Conservation (phyloP, 2,888 invertebrate genomes). For the Acleris cristana region DNA sequence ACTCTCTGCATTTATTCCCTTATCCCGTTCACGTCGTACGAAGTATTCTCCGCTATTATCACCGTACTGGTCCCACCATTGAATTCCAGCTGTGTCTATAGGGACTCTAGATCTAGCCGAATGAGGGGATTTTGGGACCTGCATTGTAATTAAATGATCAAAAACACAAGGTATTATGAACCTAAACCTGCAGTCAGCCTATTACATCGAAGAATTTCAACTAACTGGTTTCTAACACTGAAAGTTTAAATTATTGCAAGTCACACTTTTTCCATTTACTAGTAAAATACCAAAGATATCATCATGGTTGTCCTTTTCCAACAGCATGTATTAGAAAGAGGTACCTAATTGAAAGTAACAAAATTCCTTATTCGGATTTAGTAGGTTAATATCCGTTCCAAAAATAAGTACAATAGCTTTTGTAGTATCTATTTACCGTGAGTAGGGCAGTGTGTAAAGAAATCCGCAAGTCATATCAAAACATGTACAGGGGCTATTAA, state of each 20-base stretch:
- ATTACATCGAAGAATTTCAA: slow-evolving; percentile 9
- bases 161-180: neutral
- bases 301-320: slow-evolving; percentile 7
- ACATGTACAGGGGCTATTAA: slow-evolving; percentile 8
- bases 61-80: slow-evolving; percentile 68
- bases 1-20: neutral
- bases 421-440: slow-evolving; percentile 48
- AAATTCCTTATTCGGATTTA: neutral
- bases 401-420: slow-evolving; percentile 46
- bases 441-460: slow-evolving; percentile 57
- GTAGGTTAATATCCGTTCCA: slow-evolving; percentile 4
- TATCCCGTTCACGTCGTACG: neutral
- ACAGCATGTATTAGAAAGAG: neutral
- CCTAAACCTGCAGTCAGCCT: neutral
- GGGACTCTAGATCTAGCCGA: slow-evolving; percentile 72
- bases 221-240: slow-evolving; percentile 6
- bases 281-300: neutral
- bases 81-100: slow-evolving; percentile 58
- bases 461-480: slow-evolving; percentile 27
- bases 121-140: slow-evolving; percentile 50
- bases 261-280: slow-evolving; percentile 14
- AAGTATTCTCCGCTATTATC: slow-evolving; percentile 1
- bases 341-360: neutral
- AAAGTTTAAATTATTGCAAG: slow-evolving; percentile 32
- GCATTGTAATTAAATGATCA: slow-evolving; percentile 48